Conservation (phyloP, 2,888 invertebrate species). For the Cosmia pyralina region DNA sequence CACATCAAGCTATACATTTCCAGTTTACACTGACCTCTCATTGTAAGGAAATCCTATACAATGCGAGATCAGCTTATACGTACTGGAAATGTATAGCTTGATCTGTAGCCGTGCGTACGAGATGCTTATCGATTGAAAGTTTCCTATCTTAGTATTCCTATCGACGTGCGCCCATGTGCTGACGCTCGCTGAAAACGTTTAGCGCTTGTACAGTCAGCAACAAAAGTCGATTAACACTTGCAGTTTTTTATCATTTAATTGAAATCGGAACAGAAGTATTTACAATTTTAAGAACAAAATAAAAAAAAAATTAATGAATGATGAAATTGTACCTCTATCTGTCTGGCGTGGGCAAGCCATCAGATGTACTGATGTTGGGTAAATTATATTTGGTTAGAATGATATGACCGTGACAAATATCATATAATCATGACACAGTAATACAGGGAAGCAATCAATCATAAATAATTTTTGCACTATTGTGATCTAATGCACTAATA, state of each 20-base stretch:
- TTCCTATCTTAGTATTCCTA: background rate
- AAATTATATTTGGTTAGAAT: slow-evolving; percentile 31
- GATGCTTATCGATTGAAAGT: slow-evolving; percentile 24
- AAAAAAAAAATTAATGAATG: too few relatives aligned
- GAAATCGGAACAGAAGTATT: too few relatives aligned
- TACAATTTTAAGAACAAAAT: too few relatives aligned
- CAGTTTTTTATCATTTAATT: too few relatives aligned
- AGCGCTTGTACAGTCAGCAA: background rate
- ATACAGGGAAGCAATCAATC: slow-evolving; percentile 35
- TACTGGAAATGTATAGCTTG: too few relatives aligned
- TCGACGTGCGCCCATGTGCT: background rate
- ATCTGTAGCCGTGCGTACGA: too few relatives aligned
- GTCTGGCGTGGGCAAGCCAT: background rate
- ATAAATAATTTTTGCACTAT: slow-evolving; percentile 4
- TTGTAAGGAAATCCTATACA: too few relatives aligned
- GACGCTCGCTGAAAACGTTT: background rate
- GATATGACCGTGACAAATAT: slow-evolving; percentile 6
- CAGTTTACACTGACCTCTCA: too few relatives aligned
- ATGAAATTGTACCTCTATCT: slow-evolving; percentile 5
- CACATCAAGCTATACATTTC: too few relatives aligned
- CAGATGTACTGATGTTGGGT: background rate
- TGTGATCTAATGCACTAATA: background rate
- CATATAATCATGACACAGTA: slow-evolving; percentile 17
- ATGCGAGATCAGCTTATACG: too few relatives aligned
- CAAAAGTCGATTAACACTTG: too few relatives aligned